phyloP scores from a whole-genome alignment of 2,797 vertebrate species.

The Heliangelus exortis region DNA sequence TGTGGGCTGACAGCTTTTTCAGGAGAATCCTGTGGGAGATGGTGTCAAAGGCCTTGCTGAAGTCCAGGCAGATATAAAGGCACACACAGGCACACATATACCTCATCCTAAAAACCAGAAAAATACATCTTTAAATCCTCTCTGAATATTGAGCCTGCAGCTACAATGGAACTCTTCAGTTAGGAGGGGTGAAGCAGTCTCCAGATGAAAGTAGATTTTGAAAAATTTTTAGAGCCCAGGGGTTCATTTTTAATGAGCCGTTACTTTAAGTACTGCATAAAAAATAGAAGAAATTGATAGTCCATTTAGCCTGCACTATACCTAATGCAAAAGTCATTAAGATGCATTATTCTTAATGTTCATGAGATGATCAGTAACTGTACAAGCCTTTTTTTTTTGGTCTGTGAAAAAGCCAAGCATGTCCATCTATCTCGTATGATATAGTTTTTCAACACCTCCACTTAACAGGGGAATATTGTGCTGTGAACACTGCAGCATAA shows the following conservation, averaged over 20 bases:
- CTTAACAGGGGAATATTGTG: not conserved
- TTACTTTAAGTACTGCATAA: constrained; percentile 99
- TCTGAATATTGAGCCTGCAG: constrained; percentile 86
- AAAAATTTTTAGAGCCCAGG: constrained; percentile 93
- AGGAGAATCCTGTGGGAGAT: too few species aligned
- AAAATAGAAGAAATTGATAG: constrained; percentile 99
- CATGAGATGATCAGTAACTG: constrained; percentile 94
- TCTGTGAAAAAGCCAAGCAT: constrained; percentile 65
- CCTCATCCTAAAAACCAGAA: constrained; percentile 34
- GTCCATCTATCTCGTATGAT: constrained; percentile 27
- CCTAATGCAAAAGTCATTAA: constrained; percentile 97
- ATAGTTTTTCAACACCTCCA: constrained; percentile 33
- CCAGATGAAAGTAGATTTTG: constrained; percentile 97
- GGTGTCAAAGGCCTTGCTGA: too few species aligned
- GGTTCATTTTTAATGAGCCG: constrained; percentile 99
- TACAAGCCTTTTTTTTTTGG: constrained; percentile 74
- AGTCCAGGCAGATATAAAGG: too few species aligned
- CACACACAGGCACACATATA: not conserved
- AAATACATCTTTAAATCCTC: constrained; percentile 82
- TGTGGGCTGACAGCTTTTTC: too few species aligned
- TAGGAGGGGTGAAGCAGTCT: constrained; percentile 90
- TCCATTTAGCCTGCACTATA: constrained; percentile 96
- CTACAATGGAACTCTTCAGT: constrained; percentile 88
- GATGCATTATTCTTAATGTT: constrained; percentile 97
- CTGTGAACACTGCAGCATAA: not conserved